Base-by-base conservation (phyloP, 2,113 vertebrate species). In the Ameiurus melas region DNA sequence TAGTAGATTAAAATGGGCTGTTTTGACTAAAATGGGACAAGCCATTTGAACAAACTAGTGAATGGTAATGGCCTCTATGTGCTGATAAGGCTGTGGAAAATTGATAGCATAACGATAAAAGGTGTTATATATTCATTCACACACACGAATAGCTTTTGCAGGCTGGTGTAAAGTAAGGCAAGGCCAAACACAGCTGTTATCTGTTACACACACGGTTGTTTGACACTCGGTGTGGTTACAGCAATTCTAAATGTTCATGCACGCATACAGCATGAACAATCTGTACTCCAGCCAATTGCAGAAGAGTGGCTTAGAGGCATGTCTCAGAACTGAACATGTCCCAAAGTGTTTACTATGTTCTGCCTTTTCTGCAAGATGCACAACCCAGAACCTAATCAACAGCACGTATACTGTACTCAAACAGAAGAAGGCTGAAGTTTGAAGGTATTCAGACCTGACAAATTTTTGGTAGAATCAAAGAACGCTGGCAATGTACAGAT, bases 61-160 rank as follows among this genome's bases (percentile, higher is more conserved):
- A 84, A 71, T 57, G 86, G 30, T 85, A 88, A 55, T 55, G 22
- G 12, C 7, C 33, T 83, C 16, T 27, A 22, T 33, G 22, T 77
- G 33, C 51, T 36, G 66, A 87, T 85, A 87, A 78, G 6, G 55
- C 17, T 13, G 20, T 30, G 55, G 36, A 33, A 78, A 64, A 53
- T 12, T 33, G 64, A 77, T 14, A 81, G 86, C 70, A 66, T n/a
- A 66, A 86, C n/a, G 33, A 85, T 66, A 85, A 62, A 62, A 58
- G 20, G 17, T 36, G 57, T 80, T 81, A 60, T 39, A 84, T 20
- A 70, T 27, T 62, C 25, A 30, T 53, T 70, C 47, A 43, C 30
- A 60, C 57, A 57, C 17, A 57, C 10, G 43, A 22, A 75, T 6
- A 25, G n/a, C 19, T n/a, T 19, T 75, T 89, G 25, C 55, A 68